phyloP scores from a whole-genome alignment of 2,113 vertebrate genomes.

The Crocuta crocuta region DNA sequence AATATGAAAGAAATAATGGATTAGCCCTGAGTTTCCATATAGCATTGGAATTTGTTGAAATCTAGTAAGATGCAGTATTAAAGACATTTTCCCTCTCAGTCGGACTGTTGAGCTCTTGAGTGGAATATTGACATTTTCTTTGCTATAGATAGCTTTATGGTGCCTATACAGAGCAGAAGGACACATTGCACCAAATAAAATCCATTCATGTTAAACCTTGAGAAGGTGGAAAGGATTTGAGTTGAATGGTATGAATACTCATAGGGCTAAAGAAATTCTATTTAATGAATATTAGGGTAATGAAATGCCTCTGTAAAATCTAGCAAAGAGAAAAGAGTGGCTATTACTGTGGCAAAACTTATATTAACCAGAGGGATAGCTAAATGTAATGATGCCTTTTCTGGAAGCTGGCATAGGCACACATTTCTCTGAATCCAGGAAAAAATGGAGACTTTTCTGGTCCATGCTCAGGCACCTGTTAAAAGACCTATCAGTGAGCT shows the following conservation, averaged over 20 bases:
- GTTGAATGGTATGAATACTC: not conserved
- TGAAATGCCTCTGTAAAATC: conserved; percentile 1
- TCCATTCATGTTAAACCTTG: not conserved
- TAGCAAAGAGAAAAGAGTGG: conserved; percentile 28
- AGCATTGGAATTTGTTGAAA: not conserved
- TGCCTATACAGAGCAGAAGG: not conserved
- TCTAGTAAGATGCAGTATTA: not conserved
- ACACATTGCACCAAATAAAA: not conserved
- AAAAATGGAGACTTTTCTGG: not conserved
- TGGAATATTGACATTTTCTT: conserved; percentile 35
- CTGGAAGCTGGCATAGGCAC: not conserved
- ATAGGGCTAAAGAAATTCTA: not conserved
- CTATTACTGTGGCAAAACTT: not conserved
- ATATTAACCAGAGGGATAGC: not conserved
- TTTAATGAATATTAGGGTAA: not conserved
- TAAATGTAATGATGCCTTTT: not conserved
- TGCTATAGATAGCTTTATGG: not conserved
- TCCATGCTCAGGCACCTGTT: not conserved
- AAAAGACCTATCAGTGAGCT: not conserved
- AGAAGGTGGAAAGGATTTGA: not conserved
- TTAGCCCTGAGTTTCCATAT: not conserved
- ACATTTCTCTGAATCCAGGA: not conserved
- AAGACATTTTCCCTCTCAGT: not conserved
- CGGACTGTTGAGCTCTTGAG: not conserved
- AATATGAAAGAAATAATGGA: conserved; percentile 1